A percentile compares a stretch with the other conserved stretches of the same genome.
Conservation (phyloP, 2,113 vertebrate genomes). For the Acrocephalus kingi region DNA sequence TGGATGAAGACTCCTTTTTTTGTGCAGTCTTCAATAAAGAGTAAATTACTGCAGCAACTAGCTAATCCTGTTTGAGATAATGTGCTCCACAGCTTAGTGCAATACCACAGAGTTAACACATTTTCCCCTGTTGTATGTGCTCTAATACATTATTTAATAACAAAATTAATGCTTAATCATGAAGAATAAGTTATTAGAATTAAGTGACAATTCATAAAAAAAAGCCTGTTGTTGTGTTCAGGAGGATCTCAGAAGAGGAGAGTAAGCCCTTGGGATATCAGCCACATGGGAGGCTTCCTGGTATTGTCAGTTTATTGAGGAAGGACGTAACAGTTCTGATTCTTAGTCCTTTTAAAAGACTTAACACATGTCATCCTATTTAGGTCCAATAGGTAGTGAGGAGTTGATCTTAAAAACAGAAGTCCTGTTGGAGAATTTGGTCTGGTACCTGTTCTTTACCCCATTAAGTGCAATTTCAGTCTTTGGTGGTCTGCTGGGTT, state of each 20-base stretch:
- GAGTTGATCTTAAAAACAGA: neutral
- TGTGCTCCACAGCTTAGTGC: neutral
- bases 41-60: neutral
- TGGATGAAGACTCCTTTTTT: neutral
- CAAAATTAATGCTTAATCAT: neutral
- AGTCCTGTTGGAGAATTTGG: neutral
- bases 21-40: neutral
- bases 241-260: neutral
- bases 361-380: accelerated
- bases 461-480: neutral
- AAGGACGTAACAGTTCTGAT: neutral
- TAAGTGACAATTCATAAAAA: neutral
- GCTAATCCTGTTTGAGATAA: neutral
- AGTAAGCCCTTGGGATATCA: neutral
- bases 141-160: neutral
- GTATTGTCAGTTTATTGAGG: neutral
- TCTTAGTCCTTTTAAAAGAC: neutral
- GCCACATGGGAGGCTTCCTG: neutral
- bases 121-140: neutral
- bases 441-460: neutral
- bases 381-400: neutral
- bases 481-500: neutral
- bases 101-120: neutral
- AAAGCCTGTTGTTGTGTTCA: neutral
- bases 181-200: neutral